A percentile compares a stretch with the other conserved stretches of the same genome.
Conservation (phyloP, 2,888 invertebrate species). For the Mactromeris polynyma region DNA sequence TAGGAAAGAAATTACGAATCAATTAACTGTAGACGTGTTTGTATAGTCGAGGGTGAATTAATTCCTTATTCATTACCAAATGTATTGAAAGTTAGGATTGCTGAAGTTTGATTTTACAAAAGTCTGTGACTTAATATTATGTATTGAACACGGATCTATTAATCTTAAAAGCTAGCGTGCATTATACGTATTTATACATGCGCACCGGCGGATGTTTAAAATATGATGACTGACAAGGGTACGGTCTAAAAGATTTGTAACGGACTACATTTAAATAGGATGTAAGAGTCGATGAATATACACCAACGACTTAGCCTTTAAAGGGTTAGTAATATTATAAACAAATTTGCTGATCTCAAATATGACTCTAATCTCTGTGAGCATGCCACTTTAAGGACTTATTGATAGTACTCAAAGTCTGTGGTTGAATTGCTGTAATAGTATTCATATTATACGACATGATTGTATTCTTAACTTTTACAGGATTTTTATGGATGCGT, state of each 20-base stretch:
- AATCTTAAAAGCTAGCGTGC: not conserved
- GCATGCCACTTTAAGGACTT: not conserved
- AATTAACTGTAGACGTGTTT: not conserved
- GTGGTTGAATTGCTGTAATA: not conserved
- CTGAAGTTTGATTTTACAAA: not conserved
- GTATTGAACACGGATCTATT: not conserved
- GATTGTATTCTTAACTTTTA: not conserved
- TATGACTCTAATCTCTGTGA: not conserved
- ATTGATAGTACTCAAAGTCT: not conserved
- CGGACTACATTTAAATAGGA: not conserved
- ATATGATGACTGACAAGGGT: not conserved
- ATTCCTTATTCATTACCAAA: not conserved
- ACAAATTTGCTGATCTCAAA: not conserved
- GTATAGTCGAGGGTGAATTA: not conserved
- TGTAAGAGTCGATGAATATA: not conserved
- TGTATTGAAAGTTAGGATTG: not conserved
- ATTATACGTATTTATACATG: not conserved
- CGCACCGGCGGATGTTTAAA: not conserved
- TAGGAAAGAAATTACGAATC: not conserved
- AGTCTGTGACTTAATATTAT: not conserved
- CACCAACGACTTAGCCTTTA: not conserved
- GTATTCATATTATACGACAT: not conserved
- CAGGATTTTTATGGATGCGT: not conserved
- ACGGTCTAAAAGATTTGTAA: not conserved
- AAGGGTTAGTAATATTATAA: not conserved